phyloP scores from a whole-genome alignment of 2,113 vertebrate genomes.

The Engraulis encrasicolus region DNA sequence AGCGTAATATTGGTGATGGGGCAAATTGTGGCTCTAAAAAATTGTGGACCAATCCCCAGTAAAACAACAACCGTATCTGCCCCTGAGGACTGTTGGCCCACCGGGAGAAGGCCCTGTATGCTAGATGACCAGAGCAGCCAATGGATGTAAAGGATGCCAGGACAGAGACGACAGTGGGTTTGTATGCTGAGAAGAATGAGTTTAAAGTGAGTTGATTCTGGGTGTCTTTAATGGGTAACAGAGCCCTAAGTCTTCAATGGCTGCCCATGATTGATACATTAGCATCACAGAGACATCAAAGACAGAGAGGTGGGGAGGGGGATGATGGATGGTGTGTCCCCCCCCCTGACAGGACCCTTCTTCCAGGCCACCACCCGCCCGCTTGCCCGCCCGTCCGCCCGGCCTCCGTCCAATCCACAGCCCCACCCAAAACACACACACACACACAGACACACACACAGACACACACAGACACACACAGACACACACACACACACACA shows the following conservation, averaged over 20 bases:
- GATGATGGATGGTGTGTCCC: constrained; percentile 36
- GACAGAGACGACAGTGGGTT: no score
- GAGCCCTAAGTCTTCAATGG: constrained; percentile 3
- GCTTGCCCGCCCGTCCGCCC: no score
- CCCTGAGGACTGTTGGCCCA: no score
- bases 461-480: constrained; percentile 2
- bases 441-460: background rate
- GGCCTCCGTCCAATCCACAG: background rate
- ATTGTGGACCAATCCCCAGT: no score
- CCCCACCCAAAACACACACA: background rate
- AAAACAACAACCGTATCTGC: no score
- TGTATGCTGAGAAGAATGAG: background rate
- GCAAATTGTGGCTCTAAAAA: no score
- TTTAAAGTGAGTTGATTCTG: background rate
- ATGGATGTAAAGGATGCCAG: no score
- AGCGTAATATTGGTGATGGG: no score
- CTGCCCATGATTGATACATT: constrained; percentile 35
- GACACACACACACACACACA: background rate
- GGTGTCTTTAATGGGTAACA: constrained; percentile 16
- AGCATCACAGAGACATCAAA: constrained; percentile 52
- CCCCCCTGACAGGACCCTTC: constrained; percentile 32
- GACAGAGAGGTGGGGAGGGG: background rate
- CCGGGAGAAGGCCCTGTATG: no score
- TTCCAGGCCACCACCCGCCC: background rate
- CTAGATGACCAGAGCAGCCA: no score